Base-by-base conservation (phyloP, 2,888 invertebrate genomes). In the Phymatocera aterrima region DNA sequence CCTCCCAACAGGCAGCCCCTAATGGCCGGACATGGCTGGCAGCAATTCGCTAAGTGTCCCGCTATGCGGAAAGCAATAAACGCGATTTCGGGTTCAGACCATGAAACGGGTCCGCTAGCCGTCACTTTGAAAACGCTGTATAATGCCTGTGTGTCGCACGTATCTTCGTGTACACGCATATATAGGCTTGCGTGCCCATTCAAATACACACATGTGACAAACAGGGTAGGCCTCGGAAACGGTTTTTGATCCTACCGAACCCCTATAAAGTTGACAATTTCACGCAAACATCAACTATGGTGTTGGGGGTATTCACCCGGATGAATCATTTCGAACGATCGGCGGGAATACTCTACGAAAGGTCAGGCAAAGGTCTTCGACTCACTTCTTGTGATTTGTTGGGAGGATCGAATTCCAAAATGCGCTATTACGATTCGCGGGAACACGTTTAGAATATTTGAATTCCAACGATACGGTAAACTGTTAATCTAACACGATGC, bases 41-140 rank as follows among this genome's bases (percentile, higher is more conserved):
- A 31, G 51, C 72, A 72, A 72, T 72, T 72, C 72, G 72, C 72
- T 72, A 72, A 72, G 72, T 72, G 72, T 72, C 72, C 51, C 34
- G 72, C 72, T 72, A 72, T 72, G 72, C 72, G 72, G 51, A 51
- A 72, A 48, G 72, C 72, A 48, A 72, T 72, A 72, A 72, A 72
- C 72, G 72, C 72, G 48, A 72, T 72, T 72, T 72, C 72, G 34
- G 34, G 51, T 51, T 51, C 72, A 51, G 72, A 51, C 43, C 51
- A 51, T 51, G 51, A 72, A 72, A 72, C 72, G 28, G 68, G 68
- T 46, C 68, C 21, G 15, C 68, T 46, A 8, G 46, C 68, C 68
- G 24, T 68, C 68, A 68, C 68, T 46, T 15, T n/a, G 68, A 43
- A 28, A 46, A 64, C 21, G 46, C 24, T 68, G 46, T 68, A 28